Evolutionary conservation across 2,888 invertebrate genomes (phyloP).

Genomic region (Nomada ruficornis): DNA sequence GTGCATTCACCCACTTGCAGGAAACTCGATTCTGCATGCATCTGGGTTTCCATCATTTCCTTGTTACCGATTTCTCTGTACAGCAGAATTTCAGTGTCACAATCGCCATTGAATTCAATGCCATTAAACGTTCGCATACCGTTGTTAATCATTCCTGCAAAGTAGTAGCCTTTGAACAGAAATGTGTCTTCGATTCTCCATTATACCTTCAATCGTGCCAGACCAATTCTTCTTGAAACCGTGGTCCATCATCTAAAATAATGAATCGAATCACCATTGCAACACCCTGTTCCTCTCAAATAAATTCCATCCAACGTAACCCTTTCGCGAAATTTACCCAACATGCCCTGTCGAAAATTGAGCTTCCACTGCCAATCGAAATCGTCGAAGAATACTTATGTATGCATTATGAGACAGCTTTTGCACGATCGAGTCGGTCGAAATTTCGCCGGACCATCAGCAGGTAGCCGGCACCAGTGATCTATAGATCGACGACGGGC

Average conservation of each 20-base stretch:
- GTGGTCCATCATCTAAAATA: no score
- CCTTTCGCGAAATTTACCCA: neutral
- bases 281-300: no score
- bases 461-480: conserved; percentile 25
- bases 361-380: neutral
- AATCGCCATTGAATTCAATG: no score
- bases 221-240: no score
- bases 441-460: conserved; percentile 20
- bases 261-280: no score
- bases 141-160: neutral
- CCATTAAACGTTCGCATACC: neutral
- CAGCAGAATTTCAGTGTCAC: neutral
- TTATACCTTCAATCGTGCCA: no score
- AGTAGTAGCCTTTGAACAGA: no score
- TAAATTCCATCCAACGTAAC: no score
- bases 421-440: conserved; percentile 7
- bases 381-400: neutral
- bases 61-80: conserved; percentile 30
- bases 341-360: neutral
- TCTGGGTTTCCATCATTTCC: conserved; percentile 57
- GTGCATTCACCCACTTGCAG: conserved; percentile 51
- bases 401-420: neutral
- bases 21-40: conserved; percentile 47
- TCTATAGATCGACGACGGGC: conserved; percentile 71
- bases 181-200: no score